Conservation (phyloP, 2,797 vertebrate species). For the Hirundo rustica region DNA sequence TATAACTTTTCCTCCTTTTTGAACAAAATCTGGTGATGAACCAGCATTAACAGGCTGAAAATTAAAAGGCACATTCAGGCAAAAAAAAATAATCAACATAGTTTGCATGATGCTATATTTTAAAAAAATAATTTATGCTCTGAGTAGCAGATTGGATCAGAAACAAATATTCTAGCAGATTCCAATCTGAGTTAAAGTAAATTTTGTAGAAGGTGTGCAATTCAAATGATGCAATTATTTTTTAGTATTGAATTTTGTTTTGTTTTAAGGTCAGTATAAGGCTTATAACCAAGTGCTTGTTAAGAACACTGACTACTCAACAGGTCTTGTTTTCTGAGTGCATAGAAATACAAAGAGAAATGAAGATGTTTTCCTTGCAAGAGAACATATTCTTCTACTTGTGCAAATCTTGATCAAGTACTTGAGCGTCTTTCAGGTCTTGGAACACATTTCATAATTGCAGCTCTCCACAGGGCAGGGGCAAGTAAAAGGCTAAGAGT, state of each 20-base stretch:
- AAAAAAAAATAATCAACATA: constrained; percentile 38
- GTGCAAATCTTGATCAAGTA: constrained; percentile 74
- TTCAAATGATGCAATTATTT: neutral
- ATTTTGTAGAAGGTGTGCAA: constrained; percentile 5
- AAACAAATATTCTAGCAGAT: neutral
- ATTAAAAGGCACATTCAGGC: constrained; percentile 79
- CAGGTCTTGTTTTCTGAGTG: neutral
- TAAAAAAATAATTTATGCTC: constrained; percentile 23
- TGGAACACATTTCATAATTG: constrained; percentile 82
- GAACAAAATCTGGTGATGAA: constrained; percentile 52
- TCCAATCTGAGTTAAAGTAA: neutral
- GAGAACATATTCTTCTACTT: neutral
- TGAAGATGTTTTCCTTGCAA: constrained; percentile 9
- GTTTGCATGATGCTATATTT: constrained; percentile 16
- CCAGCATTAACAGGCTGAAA: constrained; percentile 61
- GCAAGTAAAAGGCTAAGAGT: constrained; percentile 94
- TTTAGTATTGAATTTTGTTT: neutral
- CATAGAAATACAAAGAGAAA: constrained; percentile 33
- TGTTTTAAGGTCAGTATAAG: constrained; percentile 33
- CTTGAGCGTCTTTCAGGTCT: constrained; percentile 82
- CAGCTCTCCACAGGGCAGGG: constrained; percentile 90
- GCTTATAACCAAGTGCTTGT: constrained; percentile 1
- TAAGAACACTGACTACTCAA: constrained; percentile 25
- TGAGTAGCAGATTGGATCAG: neutral
- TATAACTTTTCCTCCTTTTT: neutral